Evolutionary conservation across 2,113 vertebrate genomes (phyloP), one percentile per base, ranked within the genome.

Genomic region (Sylvietta virens): DNA sequence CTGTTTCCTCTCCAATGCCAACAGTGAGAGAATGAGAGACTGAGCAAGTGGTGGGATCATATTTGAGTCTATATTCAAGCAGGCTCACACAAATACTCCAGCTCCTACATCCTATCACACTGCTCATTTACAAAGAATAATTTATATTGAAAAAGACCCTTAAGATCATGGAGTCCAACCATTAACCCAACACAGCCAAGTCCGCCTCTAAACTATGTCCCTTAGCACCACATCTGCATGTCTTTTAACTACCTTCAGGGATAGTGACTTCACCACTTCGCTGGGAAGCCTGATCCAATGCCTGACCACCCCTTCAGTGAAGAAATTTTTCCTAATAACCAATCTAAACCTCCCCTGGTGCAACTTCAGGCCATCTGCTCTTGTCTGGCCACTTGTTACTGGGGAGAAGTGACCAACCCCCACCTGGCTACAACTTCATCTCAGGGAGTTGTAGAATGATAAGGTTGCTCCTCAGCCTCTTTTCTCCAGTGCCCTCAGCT

Each of bases 151-250:
- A 86, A 76, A 76, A 76, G 31, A 86, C 17, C 0, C 8, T 66
- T 66, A 62, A 39, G 28, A 48, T 62, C 23, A 61, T 47, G 0
- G 1, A 58, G 28, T 44, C 12, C 62, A 42, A 20, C 45, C 6
- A 9, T 39, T 40, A 70, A 61, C 15, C 7, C 20, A 66, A 21
- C 8, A 39, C 18, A 47, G 50, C 11, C 27, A 83, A 56, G 28
- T 31, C 33, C 57, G 56, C 14, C 12, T 16, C 21, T 70, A 76
- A 86, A 27, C 37, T 11, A 39, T 13, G 11, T 42, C 50, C 23
- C 13, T 42, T 42, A 70, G 37, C 8, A 2, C 11, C 51, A 66
- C 30, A 44, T 39, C 51, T 57, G 28, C 11, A 5, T 0, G 1
- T 37, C 50, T 65, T 64, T 60, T 56, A 40, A 80, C 35, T 24